These are phyloP conservation scores for Psittacula cyanocephala DNA, from an alignment of 2,113 vertebrate genomes.

Conservation along the genomic window DNA sequence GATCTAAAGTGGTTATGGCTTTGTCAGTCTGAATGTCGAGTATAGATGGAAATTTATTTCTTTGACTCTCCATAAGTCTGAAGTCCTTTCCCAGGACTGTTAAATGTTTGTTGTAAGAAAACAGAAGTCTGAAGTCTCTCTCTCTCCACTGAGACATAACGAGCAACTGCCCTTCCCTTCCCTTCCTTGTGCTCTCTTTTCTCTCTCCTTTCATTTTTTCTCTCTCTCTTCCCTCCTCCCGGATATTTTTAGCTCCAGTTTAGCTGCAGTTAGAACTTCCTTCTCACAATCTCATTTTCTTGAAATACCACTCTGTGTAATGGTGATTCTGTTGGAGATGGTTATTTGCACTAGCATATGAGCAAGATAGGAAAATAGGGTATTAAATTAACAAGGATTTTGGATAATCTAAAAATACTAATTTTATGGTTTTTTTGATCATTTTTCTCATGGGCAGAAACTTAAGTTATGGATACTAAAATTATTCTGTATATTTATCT, in stretches of 20 bases:
- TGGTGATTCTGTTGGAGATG: background rate
- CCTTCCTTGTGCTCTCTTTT: too few relatives aligned
- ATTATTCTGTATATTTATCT: conserved; percentile 5
- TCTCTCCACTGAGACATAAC: background rate
- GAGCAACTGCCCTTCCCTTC: background rate
- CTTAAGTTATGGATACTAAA: conserved; percentile 6
- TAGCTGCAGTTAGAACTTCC: background rate
- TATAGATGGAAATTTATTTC: background rate
- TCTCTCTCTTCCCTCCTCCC: too few relatives aligned
- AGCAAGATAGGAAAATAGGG: background rate
- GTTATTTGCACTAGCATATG: background rate
- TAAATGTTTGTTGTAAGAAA: conserved; percentile 29
- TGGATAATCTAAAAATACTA: background rate
- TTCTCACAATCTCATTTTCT: background rate
- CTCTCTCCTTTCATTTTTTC: background rate
- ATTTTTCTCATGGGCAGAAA: conserved; percentile 6
- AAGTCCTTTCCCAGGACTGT: background rate
- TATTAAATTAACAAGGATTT: background rate
- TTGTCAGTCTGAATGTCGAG: background rate
- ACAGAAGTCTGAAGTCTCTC: background rate
- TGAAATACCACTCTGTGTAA: background rate
- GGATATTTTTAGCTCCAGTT: background rate
- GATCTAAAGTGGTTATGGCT: background rate
- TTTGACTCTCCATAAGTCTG: background rate
- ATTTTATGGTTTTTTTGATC: background rate